Percentiles rank a stretch among this genome's conserved stretches.
Conservation (phyloP, 2,888 invertebrate species). For the Eupeodes latifasciatus region DNA sequence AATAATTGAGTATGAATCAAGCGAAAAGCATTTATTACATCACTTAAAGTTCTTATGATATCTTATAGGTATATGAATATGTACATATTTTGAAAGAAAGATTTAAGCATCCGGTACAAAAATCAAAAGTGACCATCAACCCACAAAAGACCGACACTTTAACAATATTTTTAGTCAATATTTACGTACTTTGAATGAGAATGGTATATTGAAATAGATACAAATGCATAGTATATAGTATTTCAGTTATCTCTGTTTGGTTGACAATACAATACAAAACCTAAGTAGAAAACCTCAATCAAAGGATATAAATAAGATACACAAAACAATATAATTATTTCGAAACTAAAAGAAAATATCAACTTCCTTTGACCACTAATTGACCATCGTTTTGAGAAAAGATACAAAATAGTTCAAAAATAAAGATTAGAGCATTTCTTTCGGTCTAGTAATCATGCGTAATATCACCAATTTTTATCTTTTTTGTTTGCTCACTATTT, state of each 20-base stretch:
- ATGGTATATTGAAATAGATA: not conserved
- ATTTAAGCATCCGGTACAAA: constrained; percentile 16
- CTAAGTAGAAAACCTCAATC: constrained; percentile 56
- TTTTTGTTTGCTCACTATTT: not conserved
- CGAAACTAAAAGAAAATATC: constrained; percentile 47
- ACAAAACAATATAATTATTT: constrained; percentile 7
- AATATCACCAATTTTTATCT: constrained; percentile 56
- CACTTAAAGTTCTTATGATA: not conserved
- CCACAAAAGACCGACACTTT: constrained; percentile 1
- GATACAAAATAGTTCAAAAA: constrained; percentile 24
- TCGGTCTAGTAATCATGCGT: constrained; percentile 70
- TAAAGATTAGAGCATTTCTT: constrained; percentile 19
- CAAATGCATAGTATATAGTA: not conserved
- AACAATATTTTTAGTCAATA: constrained; percentile 44
- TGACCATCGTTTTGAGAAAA: constrained; percentile 51
- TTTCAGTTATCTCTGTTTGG: not conserved
- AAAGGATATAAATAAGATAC: constrained; percentile 37
- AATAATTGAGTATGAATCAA: not conserved
- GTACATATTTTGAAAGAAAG: not conserved
- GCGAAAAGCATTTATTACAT: constrained; percentile 27
- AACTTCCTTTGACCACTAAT: constrained; percentile 69
- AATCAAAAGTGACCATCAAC: not conserved
- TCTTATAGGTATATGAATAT: no score
- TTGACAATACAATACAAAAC: constrained; percentile 31
- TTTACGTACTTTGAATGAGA: constrained; percentile 16